Percentiles rank a stretch among this genome's conserved stretches.
Conservation (phyloP, 2,888 invertebrate genomes). For the Eurois occulta region DNA sequence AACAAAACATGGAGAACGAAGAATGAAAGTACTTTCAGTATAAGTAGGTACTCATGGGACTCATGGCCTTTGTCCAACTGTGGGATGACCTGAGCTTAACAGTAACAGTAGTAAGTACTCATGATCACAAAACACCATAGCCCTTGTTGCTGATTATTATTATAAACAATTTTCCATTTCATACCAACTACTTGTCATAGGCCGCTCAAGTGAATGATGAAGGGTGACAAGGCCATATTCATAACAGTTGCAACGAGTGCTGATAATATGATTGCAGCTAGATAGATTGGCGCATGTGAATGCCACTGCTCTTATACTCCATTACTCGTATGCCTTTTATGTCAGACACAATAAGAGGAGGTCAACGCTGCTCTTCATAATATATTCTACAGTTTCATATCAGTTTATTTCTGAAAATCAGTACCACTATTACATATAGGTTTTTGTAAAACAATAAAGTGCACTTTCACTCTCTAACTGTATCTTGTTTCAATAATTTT, state of each 20-base stretch:
- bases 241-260: constrained; percentile 18
- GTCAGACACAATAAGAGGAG: neutral
- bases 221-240: constrained; percentile 46
- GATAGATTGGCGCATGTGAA: neutral
- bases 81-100: neutral
- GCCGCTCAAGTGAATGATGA: constrained; percentile 20
- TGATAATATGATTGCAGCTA: constrained; percentile 33
- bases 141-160: neutral
- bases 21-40: neutral
- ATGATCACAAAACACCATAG: neutral
- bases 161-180: constrained; percentile 1
- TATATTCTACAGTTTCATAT: neutral
- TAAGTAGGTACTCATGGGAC: neutral
- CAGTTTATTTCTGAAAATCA: neutral
- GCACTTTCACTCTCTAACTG: constrained; percentile 24
- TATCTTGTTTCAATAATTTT: constrained; percentile 4
- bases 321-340: neutral
- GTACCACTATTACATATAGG: neutral
- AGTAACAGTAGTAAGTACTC: neutral
- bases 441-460: constrained; percentile 15
- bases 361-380: neutral
- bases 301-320: neutral
- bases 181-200: neutral
- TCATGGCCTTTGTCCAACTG: neutral
- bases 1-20: neutral